phyloP scores from a whole-genome alignment of 1,140 invertebrate genomes.

The Pteromalus puparum region DNA sequence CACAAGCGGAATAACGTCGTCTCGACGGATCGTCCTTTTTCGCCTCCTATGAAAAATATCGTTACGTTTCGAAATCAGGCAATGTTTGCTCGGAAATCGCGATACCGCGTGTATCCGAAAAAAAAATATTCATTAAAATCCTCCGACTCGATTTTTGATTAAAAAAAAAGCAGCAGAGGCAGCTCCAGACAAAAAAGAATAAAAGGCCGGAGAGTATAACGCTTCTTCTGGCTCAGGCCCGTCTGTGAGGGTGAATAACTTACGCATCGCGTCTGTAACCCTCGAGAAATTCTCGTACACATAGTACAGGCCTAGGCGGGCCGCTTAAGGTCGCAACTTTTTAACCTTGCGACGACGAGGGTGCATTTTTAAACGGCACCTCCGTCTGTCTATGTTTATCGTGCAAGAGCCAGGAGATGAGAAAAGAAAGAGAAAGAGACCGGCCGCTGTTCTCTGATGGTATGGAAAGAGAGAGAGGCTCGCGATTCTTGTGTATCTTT shows the following conservation, averaged over 20 bases:
- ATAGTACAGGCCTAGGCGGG: conserved; percentile 1
- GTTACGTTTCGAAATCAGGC: neutral
- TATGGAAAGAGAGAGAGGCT: neutral
- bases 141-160: conserved; percentile 27
- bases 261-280: conserved; percentile 22
- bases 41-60: neutral
- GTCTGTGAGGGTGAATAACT: conserved; percentile 50
- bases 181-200: conserved; percentile 16
- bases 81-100: neutral
- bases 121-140: conserved; percentile 39
- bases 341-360: conserved; percentile 44
- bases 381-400: conserved; percentile 35
- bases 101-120: neutral
- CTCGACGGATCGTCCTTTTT: neutral
- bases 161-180: conserved; percentile 17
- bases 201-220: conserved; percentile 3
- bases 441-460: no score
- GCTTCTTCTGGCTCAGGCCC: neutral
- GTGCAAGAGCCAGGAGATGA: neutral
- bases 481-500: conserved; percentile 38
- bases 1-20: neutral
- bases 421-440: conserved; percentile 6
- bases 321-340: conserved; percentile 51
- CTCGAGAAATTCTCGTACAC: conserved; percentile 35
- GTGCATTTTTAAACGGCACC: conserved; percentile 50